A percentile compares a stretch with the other conserved stretches of the same genome.
Evolutionary conservation across 1,140 invertebrate genomes (phyloP).

Genomic region (Drepana arcuata): DNA sequence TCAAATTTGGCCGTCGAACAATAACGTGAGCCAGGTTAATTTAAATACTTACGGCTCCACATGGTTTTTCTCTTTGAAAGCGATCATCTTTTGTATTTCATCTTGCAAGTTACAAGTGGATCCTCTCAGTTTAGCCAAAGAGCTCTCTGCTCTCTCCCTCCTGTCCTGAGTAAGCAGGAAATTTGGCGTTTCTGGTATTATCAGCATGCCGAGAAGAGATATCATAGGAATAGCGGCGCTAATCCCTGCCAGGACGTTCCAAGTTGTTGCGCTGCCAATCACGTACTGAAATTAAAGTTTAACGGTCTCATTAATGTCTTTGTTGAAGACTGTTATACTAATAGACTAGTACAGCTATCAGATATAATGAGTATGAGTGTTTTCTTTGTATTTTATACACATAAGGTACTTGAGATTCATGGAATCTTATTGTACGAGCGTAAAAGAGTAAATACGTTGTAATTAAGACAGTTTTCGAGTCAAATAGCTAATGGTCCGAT

Average conservation of each 20-base stretch:
- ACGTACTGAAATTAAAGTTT: conserved; percentile 73
- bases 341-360: no score
- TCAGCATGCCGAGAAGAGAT: conserved; percentile 73
- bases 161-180: conserved; percentile 78
- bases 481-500: no score
- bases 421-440: no score
- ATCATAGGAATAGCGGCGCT: conserved; percentile 74
- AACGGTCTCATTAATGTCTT: no score
- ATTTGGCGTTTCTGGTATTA: conserved; percentile 81
- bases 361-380: no score
- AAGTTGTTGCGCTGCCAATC: conserved; percentile 73
- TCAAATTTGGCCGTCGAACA: no score
- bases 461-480: no score
- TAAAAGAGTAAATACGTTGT: no score
- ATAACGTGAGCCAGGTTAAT: background rate
- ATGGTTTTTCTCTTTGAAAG: conserved; percentile 77
- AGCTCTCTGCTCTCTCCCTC: conserved; percentile 74
- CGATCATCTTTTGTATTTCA: conserved; percentile 76
- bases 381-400: no score
- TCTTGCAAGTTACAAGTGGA: conserved; percentile 76
- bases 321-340: no score
- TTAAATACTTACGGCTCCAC: conserved; percentile 66
- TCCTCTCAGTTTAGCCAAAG: conserved; percentile 75
- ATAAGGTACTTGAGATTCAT: no score
- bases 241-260: conserved; percentile 75